These are phyloP conservation scores for Drosophila kambysellisi DNA, from an alignment of 2,888 invertebrate species.

Conservation along the genomic window DNA sequence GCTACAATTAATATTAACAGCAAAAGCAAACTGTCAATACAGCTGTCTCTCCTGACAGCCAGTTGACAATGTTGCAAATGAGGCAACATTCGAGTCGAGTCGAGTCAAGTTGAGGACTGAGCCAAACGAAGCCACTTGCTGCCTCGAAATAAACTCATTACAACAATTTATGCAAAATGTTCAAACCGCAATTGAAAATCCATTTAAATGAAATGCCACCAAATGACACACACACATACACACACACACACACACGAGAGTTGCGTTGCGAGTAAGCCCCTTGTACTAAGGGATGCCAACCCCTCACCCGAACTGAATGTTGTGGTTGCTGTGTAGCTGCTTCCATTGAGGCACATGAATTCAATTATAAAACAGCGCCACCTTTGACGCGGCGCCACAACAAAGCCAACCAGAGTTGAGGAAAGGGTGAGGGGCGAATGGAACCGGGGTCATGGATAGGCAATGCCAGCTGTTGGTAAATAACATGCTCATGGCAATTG, in stretches of 20 bases:
- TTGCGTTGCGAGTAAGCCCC: constrained; percentile 1
- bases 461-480: constrained; percentile 59
- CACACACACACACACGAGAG: constrained; percentile 12
- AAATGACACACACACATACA: constrained; percentile 30
- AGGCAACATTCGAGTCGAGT: constrained; percentile 25
- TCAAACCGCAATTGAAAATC: constrained; percentile 84
- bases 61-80: constrained; percentile 74
- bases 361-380: constrained; percentile 83
- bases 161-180: constrained; percentile 83
- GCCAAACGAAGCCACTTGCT: constrained; percentile 69
- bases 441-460: constrained; percentile 15
- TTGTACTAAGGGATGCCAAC: constrained; percentile 29
- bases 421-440: neutral
- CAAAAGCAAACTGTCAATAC: constrained; percentile 72
- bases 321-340: constrained; percentile 53
- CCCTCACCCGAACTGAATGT: constrained; percentile 19
- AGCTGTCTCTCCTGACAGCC: constrained; percentile 67
- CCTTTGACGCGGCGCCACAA: constrained; percentile 66
- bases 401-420: constrained; percentile 34
- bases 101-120: constrained; percentile 6
- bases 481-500: constrained; percentile 57
- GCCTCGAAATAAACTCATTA: constrained; percentile 79
- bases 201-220: constrained; percentile 81
- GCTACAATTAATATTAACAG: constrained; percentile 71
- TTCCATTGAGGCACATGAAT: constrained; percentile 84